Conservation (phyloP, 2,888 invertebrate species). For the Leptura quadrifasciata region DNA sequence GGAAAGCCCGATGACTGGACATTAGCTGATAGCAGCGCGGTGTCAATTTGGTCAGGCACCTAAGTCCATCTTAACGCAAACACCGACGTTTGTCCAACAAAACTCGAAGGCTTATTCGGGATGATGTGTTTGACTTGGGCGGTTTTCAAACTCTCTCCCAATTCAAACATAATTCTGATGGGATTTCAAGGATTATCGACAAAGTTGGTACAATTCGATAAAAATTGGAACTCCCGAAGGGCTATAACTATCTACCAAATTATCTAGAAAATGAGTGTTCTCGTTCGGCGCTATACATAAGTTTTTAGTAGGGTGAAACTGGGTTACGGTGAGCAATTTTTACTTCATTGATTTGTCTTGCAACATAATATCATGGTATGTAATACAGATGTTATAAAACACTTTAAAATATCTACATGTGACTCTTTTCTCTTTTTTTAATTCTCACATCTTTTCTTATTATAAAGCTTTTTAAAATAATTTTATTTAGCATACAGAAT, state of each 20-base stretch:
- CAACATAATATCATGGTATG: too few species aligned
- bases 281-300: neutral
- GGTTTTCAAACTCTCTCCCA: constrained; percentile 39
- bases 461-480: too few species aligned
- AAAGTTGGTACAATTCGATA: constrained; percentile 27
- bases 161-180: constrained; percentile 47
- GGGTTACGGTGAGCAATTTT: neutral
- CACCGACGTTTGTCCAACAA: constrained; percentile 49
- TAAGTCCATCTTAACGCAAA: constrained; percentile 42
- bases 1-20: constrained; percentile 35
- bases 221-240: constrained; percentile 33
- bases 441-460: too few species aligned
- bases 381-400: too few species aligned
- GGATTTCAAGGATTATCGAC: constrained; percentile 29
- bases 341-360: neutral
- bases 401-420: too few species aligned
- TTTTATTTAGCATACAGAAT: too few species aligned
- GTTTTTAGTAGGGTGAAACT: constrained; percentile 14
- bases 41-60: constrained; percentile 42
- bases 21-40: constrained; percentile 48
- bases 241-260: constrained; percentile 28
- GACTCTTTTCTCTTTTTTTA: too few species aligned
- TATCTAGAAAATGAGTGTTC: constrained; percentile 36
- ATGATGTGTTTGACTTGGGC: constrained; percentile 49
- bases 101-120: constrained; percentile 40